Percentiles rank a stretch among this genome's conserved stretches.
These are phyloP conservation scores for Pipra filicauda DNA, from an alignment of 2,113 vertebrate species.

Conservation along the genomic window DNA sequence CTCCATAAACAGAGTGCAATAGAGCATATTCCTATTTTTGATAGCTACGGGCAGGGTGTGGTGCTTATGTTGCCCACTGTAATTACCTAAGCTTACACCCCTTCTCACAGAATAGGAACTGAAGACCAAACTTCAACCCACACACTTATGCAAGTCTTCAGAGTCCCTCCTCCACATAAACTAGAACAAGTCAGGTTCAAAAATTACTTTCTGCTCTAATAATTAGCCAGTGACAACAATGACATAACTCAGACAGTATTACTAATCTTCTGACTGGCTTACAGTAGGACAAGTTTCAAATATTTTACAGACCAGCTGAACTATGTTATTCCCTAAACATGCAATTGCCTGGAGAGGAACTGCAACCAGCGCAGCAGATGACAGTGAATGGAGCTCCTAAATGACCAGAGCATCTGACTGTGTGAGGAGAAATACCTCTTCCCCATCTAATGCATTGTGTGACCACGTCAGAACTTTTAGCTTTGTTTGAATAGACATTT, in stretches of 20 bases:
- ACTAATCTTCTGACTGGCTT: background rate
- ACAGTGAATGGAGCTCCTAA: background rate
- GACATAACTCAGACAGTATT: background rate
- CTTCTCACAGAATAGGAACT: background rate
- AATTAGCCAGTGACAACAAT: background rate
- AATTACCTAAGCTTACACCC: background rate
- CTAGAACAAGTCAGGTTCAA: background rate
- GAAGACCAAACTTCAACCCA: background rate
- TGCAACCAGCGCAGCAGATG: background rate
- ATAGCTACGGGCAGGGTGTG: background rate
- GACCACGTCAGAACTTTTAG: background rate
- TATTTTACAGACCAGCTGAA: background rate
- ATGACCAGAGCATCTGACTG: background rate
- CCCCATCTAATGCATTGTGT: rapidly evolving
- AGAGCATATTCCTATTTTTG: background rate
- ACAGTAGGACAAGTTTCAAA: background rate
- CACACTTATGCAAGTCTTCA: background rate
- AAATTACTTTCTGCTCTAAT: background rate
- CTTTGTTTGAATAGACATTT: background rate
- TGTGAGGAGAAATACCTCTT: background rate
- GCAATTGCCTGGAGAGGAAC: background rate
- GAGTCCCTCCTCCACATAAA: background rate
- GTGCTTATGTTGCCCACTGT: background rate
- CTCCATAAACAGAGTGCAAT: background rate
- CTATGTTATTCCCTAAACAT: background rate